A percentile compares a stretch with the other conserved stretches of the same genome.
Evolutionary conservation across 2,113 vertebrate species (phyloP).

Genomic region (Lepidothrix coronata): DNA sequence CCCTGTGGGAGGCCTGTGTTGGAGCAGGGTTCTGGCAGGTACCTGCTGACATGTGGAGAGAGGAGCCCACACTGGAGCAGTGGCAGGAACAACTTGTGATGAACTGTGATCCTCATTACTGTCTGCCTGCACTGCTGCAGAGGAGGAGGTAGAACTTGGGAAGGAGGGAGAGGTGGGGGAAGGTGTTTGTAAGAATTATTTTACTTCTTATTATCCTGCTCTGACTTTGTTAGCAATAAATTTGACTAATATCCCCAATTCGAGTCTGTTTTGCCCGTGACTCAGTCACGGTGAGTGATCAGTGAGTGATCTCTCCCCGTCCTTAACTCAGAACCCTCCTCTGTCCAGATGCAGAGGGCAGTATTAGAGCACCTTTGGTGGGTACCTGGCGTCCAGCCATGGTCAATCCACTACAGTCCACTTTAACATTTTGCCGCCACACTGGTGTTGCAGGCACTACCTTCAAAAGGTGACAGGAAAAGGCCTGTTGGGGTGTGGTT

Average conservation of each 20-base stretch:
- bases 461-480: neutral
- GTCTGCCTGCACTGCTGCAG: neutral
- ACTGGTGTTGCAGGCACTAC: neutral
- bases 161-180: neutral
- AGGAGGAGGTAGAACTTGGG: neutral
- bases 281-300: neutral
- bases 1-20: neutral
- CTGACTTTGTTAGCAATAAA: neutral
- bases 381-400: neutral
- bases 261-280: neutral
- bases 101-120: neutral
- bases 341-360: neutral
- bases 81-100: neutral
- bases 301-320: neutral
- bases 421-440: neutral
- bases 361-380: neutral
- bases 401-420: neutral
- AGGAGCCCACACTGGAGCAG: neutral
- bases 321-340: neutral
- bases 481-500: rapidly evolving
- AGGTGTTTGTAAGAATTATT: neutral
- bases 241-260: neutral
- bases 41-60: neutral
- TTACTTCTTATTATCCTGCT: neutral
- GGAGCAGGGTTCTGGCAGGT: neutral